Evolutionary conservation across 2,888 invertebrate genomes (phyloP).

Genomic region (Lasioglossum marginatum): DNA sequence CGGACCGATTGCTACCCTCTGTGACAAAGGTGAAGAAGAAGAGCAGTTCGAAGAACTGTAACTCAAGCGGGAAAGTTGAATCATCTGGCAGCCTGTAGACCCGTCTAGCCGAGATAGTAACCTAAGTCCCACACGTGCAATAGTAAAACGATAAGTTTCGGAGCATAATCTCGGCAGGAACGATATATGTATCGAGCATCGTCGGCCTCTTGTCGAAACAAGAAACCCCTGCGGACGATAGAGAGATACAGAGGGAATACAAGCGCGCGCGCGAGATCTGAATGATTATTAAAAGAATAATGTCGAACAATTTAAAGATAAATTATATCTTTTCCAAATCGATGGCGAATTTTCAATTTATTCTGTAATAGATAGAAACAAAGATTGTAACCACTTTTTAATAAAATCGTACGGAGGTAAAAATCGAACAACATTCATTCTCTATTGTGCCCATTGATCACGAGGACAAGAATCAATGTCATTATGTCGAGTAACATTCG

Average conservation of each 20-base stretch:
- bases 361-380: too few species aligned
- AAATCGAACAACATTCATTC: too few species aligned
- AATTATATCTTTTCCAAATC: too few species aligned
- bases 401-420: too few species aligned
- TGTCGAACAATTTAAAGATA: too few species aligned
- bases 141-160: constrained; percentile 49
- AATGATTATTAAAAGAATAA: too few species aligned
- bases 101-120: constrained; percentile 71
- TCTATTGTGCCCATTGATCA: background rate
- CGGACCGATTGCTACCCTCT: constrained; percentile 17
- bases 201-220: constrained; percentile 38
- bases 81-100: constrained; percentile 33
- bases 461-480: background rate
- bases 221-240: constrained; percentile 5
- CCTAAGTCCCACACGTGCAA: constrained; percentile 65
- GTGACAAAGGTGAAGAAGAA: background rate
- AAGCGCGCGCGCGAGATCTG: too few species aligned
- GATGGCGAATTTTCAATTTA: too few species aligned
- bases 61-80: constrained; percentile 17
- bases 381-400: too few species aligned
- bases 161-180: constrained; percentile 55
- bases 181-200: constrained; percentile 27
- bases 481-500: background rate
- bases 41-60: constrained; percentile 24
- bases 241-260: background rate